Evolutionary conservation across 2,113 vertebrate genomes (phyloP), one percentile per base, ranked within the genome.

Genomic region (Falcunculus frontatus): DNA sequence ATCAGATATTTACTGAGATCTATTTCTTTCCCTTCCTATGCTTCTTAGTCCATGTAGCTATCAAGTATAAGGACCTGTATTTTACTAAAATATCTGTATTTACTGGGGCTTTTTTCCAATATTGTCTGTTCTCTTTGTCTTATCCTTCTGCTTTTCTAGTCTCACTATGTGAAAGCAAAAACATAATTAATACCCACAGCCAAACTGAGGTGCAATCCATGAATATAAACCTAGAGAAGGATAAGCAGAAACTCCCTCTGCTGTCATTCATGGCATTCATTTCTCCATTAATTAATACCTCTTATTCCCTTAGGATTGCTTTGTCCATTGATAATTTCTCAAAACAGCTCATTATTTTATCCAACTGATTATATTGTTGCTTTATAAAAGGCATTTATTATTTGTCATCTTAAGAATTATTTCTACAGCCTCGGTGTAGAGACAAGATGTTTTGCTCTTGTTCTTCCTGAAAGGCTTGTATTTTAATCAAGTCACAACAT

Each of bases 281-380:
- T 87, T 63, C 50, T 57, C 41, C 4, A 5, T 64, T 80, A 80
- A 89, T 64, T 77, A 83, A 73, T 56, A 42, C 41, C 7, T 90
- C 63, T 93, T 84, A 78, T 9, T 78, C 57, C 44, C 47, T 94
- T 68, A 74, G 37, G 59, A 77, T 67, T 87, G 27, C 65, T 89
- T 93, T 93, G 80, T 84, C 69, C 47, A 16, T 70, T 85, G 73
- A 86, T 59, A 81, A 23, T 70, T 87, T 77, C 57, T 77, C 68
- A 85, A 85, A 89, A 83, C n/a, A 73, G n/a, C 37, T 90, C 50
- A 76, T 91, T 95, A 82, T 91, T 90, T 95, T 90, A 87, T 81
- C 63, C 68, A 91, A 30, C 19, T 93, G 81, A 89, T 79, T 83
- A 69, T 85, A 74, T 17, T 67, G 11, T 65, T 90, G 41, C 63